These are phyloP conservation scores for Dolichoris vasculosae DNA, from an alignment of 1,140 invertebrate genomes.

Conservation along the genomic window DNA sequence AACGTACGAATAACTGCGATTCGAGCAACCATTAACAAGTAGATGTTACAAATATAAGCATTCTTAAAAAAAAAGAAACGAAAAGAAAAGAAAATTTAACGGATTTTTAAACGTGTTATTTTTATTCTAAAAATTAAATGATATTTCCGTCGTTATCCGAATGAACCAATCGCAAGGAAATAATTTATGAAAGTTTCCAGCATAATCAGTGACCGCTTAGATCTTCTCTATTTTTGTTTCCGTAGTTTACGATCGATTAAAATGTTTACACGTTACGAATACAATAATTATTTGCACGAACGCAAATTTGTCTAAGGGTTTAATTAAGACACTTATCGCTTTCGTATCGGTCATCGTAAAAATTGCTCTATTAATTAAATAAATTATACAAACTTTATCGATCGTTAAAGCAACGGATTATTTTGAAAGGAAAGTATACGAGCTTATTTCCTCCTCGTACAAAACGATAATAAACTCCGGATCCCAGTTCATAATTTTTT, in stretches of 20 bases:
- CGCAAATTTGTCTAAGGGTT: not conserved
- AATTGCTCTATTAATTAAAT: not conserved
- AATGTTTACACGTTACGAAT: not conserved
- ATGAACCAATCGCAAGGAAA: too few species aligned
- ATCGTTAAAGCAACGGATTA: not conserved
- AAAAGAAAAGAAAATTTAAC: too few species aligned
- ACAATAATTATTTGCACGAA: not conserved
- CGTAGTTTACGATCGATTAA: not conserved
- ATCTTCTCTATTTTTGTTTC: too few species aligned
- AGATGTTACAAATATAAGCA: not conserved
- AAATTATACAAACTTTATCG: not conserved
- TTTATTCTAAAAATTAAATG: too few species aligned
- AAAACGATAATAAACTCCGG: too few species aligned
- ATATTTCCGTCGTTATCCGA: too few species aligned
- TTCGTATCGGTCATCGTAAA: too few species aligned
- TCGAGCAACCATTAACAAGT: not conserved
- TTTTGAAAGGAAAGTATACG: not conserved
- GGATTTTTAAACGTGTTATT: too few species aligned
- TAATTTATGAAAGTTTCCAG: too few species aligned
- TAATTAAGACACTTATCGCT: not conserved
- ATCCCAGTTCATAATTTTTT: too few species aligned
- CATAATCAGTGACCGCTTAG: too few species aligned
- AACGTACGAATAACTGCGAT: not conserved
- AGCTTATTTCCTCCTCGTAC: not conserved
- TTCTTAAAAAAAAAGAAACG: too few species aligned